Evolutionary conservation across 2,113 vertebrate genomes (phyloP).

Genomic region (Conger conger): DNA sequence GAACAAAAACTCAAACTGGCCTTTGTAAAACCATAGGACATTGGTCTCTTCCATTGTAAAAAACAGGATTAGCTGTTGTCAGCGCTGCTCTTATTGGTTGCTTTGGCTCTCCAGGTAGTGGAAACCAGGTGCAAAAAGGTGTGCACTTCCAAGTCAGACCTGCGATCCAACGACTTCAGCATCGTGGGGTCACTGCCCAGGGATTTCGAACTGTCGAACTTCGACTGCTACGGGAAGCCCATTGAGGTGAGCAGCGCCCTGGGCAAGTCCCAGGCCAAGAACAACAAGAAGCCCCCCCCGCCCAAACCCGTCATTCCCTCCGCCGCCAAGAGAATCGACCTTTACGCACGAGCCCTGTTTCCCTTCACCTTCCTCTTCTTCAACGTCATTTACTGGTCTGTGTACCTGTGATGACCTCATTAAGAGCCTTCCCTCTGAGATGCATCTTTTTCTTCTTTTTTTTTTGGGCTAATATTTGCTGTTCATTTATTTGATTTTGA

Average conservation of each 20-base stretch:
- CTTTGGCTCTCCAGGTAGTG: conserved; percentile 75
- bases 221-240: conserved; percentile 97
- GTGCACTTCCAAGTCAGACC: conserved; percentile 96
- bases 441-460: background rate
- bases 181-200: conserved; percentile 96
- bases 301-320: conserved; percentile 95
- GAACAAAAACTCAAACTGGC: too few species aligned
- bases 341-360: conserved; percentile 92
- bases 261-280: conserved; percentile 87
- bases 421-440: background rate
- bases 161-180: conserved; percentile 97
- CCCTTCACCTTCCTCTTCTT: conserved; percentile 98
- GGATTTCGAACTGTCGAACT: conserved; percentile 98
- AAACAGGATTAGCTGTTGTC: background rate
- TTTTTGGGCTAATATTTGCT: background rate
- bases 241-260: conserved; percentile 80
- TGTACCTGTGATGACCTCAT: conserved; percentile 86
- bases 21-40: background rate
- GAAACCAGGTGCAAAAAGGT: conserved; percentile 98
- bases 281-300: conserved; percentile 89
- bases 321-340: conserved; percentile 91
- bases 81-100: conserved; percentile 27
- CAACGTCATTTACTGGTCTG: conserved; percentile 97
- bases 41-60: background rate
- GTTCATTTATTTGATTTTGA: background rate